Evolutionary conservation across 2,888 invertebrate species (phyloP).

Genomic region (Thereva unica): DNA sequence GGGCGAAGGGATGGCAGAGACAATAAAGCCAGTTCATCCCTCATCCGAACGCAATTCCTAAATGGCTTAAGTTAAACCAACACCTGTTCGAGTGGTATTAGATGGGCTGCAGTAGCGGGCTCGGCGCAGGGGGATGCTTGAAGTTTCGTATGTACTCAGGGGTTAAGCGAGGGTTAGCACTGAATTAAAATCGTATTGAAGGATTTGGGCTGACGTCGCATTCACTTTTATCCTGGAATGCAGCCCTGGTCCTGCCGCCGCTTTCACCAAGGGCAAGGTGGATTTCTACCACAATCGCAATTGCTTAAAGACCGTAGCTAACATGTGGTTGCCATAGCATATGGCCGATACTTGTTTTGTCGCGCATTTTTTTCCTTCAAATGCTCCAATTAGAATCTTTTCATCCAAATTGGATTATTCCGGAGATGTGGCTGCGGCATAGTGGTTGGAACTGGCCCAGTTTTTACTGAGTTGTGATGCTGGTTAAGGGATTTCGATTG

Average conservation of each 20-base stretch:
- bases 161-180: constrained; percentile 36
- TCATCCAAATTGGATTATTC: constrained; percentile 53
- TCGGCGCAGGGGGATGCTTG: background rate
- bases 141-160: constrained; percentile 33
- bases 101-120: constrained; percentile 40
- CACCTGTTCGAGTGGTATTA: constrained; percentile 49
- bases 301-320: constrained; percentile 58
- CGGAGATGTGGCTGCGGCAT: too few relatives aligned
- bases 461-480: too few relatives aligned
- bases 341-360: constrained; percentile 55
- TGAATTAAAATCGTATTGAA: constrained; percentile 41
- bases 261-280: constrained; percentile 12
- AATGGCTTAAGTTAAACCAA: constrained; percentile 45
- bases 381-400: constrained; percentile 58
- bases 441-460: too few relatives aligned
- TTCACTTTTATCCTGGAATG: constrained; percentile 13
- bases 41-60: constrained; percentile 32
- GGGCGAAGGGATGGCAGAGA: background rate
- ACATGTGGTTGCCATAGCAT: constrained; percentile 58
- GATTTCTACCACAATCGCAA: constrained; percentile 46
- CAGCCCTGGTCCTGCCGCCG: constrained; percentile 14
- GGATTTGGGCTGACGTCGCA: constrained; percentile 29
- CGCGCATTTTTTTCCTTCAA: constrained; percentile 43
- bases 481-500: too few relatives aligned
- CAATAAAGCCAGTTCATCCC: constrained; percentile 33